Conservation (phyloP, 1,140 invertebrate genomes). For the Platorchestia sp. region DNA sequence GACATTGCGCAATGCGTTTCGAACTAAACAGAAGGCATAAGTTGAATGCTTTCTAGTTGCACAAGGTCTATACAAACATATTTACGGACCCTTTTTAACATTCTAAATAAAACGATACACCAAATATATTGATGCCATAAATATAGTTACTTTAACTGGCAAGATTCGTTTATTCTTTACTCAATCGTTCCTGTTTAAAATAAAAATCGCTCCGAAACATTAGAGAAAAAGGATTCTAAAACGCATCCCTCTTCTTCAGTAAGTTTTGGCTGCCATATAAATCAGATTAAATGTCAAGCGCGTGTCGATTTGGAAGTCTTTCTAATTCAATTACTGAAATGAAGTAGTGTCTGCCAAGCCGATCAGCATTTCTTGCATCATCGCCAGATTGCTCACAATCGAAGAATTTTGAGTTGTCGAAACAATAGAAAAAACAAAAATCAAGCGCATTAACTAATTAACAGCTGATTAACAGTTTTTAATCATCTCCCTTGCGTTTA, state of each 20-base stretch:
- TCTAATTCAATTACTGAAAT: background rate
- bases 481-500: background rate
- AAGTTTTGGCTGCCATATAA: background rate
- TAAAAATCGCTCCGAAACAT: background rate
- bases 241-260: background rate
- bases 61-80: background rate
- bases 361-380: background rate
- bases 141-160: background rate
- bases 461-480: background rate
- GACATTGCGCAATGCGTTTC: no score
- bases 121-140: background rate
- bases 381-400: background rate
- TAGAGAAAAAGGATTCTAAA: background rate
- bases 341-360: background rate
- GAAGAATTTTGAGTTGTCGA: background rate
- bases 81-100: background rate
- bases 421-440: background rate
- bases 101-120: background rate
- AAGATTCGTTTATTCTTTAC: background rate
- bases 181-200: background rate
- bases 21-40: no score
- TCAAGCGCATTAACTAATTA: background rate
- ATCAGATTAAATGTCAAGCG: background rate
- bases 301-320: background rate
- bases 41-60: background rate